A percentile compares a stretch with the other conserved stretches of the same genome.
Evolutionary conservation across 2,113 vertebrate species (phyloP).

Genomic region (Sus scrofa): DNA sequence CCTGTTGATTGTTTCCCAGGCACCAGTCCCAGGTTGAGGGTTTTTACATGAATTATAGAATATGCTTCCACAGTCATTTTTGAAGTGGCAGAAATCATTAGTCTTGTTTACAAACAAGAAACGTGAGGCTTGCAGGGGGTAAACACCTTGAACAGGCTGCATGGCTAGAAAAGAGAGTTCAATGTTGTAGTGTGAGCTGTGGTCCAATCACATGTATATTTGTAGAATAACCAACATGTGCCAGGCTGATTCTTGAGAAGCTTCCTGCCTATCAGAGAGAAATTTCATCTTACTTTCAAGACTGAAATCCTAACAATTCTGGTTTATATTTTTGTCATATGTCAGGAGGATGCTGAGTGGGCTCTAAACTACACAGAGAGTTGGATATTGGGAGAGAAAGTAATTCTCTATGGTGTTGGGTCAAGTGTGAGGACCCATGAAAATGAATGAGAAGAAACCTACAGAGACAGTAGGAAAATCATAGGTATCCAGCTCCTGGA

Average conservation of each 20-base stretch:
- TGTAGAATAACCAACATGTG: not conserved
- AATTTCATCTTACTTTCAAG: not conserved
- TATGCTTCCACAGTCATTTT: not conserved
- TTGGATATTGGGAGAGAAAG: not conserved
- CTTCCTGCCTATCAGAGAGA: not conserved
- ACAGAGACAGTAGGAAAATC: not conserved
- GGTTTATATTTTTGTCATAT: not conserved
- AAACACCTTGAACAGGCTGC: not conserved
- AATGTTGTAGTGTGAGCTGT: not conserved
- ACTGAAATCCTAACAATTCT: not conserved
- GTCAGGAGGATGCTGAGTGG: not conserved
- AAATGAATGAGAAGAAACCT: not conserved
- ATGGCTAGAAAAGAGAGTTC: not conserved
- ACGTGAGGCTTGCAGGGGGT: not conserved
- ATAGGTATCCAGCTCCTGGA: not conserved
- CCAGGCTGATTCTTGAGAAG: not conserved
- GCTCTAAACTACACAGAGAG: not conserved
- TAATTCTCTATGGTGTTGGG: fast-evolving
- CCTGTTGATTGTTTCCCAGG: not conserved
- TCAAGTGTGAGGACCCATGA: not conserved
- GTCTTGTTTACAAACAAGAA: not conserved
- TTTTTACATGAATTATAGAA: not conserved
- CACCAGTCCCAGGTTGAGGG: fast-evolving
- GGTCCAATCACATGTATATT: not conserved
- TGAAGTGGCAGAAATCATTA: not conserved